phyloP scores from a whole-genome alignment of 1,140 invertebrate genomes.

The Drosophila leontia region DNA sequence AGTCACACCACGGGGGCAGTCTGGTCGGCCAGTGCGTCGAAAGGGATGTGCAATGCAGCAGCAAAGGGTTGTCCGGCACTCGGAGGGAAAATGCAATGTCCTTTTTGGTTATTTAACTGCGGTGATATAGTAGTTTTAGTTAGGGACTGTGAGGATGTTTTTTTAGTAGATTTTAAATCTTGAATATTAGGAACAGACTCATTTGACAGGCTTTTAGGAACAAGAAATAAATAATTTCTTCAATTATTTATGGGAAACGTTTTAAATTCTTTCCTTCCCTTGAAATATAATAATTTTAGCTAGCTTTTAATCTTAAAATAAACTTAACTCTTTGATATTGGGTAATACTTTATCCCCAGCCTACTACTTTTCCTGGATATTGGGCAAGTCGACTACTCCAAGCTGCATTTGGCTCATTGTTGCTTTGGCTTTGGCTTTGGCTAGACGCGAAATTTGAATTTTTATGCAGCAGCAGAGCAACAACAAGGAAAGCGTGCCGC shows the following conservation, averaged over 20 bases:
- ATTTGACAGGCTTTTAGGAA: background rate
- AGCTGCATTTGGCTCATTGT: slow-evolving; percentile 3
- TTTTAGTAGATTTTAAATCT: background rate
- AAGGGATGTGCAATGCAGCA: slow-evolving; percentile 1
- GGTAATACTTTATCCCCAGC: background rate
- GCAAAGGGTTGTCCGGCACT: slow-evolving; percentile 5
- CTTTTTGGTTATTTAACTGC: background rate
- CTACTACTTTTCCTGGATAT: slow-evolving; percentile 14
- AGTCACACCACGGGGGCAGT: slow-evolving; percentile 41
- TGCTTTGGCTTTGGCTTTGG: slow-evolving; percentile 45
- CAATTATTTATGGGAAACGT: background rate
- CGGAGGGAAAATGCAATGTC: background rate
- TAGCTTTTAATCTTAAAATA: background rate
- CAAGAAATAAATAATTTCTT: background rate
- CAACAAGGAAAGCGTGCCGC: slow-evolving; percentile 67
- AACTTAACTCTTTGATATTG: background rate
- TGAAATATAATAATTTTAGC: background rate
- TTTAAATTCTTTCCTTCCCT: background rate
- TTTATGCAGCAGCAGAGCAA: slow-evolving; percentile 67
- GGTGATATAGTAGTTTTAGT: background rate
- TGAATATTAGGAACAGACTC: background rate
- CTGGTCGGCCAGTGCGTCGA: slow-evolving; percentile 11
- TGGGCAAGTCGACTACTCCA: background rate
- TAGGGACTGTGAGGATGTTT: background rate
- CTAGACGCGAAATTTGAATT: slow-evolving; percentile 79